Conservation (phyloP, 2,888 invertebrate species). For the Lutraria lutraria region DNA sequence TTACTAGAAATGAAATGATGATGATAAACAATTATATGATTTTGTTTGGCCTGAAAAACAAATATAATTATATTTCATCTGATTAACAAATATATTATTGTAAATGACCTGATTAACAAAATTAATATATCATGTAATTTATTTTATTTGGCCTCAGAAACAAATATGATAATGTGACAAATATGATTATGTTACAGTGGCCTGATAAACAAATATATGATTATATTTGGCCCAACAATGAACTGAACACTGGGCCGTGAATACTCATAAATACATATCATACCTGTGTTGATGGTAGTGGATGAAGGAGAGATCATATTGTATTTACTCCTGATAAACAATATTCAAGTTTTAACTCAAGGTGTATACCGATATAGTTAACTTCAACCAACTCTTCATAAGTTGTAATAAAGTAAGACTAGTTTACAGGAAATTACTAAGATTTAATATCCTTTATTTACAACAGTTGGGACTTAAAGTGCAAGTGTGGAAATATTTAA, state of each 20-base stretch:
- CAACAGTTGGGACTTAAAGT: neutral
- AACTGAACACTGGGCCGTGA: neutral
- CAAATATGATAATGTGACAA: no score
- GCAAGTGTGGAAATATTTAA: neutral
- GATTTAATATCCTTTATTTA: neutral
- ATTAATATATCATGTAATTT: no score
- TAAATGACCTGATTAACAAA: no score
- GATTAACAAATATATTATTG: no score
- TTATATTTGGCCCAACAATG: neutral
- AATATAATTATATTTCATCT: no score
- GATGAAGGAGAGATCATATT: neutral
- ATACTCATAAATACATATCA: conserved; percentile 10
- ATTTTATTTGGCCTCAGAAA: no score
- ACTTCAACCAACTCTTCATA: neutral
- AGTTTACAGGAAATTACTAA: neutral
- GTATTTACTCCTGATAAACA: neutral
- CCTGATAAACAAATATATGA: neutral
- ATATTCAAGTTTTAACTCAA: neutral
- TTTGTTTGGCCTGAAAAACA: no score
- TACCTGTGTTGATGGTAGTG: neutral
- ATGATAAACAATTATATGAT: no score
- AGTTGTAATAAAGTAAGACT: neutral
- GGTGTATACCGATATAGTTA: neutral
- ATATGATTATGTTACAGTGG: neutral
- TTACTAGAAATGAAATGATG: no score